These are phyloP conservation scores for Peromyscus attwateri DNA, from an alignment of 2,797 vertebrate genomes.

Conservation along the genomic window DNA sequence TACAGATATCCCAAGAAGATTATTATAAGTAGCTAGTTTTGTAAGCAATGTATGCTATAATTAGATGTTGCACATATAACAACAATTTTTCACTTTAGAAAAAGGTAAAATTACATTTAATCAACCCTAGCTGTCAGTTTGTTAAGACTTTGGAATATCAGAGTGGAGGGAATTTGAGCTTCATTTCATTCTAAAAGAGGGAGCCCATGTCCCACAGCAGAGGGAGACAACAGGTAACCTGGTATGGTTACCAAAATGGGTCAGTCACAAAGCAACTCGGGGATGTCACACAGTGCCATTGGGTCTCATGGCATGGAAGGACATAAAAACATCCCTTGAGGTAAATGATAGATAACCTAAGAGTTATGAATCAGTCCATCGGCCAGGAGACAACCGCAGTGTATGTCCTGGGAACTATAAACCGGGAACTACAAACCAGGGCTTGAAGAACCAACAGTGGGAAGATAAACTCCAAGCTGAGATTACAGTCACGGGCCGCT, in stretches of 20 bases:
- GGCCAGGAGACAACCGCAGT: not conserved
- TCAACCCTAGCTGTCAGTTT: not conserved
- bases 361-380: not conserved
- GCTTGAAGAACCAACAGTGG: not conserved
- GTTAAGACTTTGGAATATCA: not conserved
- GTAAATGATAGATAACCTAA: not conserved
- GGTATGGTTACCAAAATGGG: not conserved
- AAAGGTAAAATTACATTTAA: slow-evolving; percentile 5
- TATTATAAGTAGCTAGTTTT: not conserved
- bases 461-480: not conserved
- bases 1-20: not conserved
- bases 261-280: not conserved
- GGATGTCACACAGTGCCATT: fast-evolving
- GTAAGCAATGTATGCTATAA: not conserved
- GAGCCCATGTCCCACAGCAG: not conserved
- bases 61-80: not conserved
- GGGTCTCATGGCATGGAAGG: not conserved
- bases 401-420: not conserved
- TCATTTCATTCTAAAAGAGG: not conserved
- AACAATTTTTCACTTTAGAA: slow-evolving; percentile 1
- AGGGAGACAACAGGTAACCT: not conserved
- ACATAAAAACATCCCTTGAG: not conserved
- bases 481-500: not conserved
- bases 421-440: fast-evolving
- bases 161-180: not conserved